Evolutionary conservation across 2,888 invertebrate genomes (phyloP).

Genomic region (Lobophora halterata): DNA sequence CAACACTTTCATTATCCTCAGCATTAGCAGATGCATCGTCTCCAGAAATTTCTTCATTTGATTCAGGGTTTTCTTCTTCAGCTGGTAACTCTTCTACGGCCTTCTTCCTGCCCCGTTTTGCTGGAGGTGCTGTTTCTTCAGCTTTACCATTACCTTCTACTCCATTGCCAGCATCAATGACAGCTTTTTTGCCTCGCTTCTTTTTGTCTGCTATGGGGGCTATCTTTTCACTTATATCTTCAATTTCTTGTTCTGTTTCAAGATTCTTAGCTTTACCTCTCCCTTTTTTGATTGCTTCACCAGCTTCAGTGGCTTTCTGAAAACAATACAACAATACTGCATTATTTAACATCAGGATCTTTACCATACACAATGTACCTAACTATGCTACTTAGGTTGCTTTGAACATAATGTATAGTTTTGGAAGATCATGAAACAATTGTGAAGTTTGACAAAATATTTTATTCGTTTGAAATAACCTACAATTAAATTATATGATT

Average conservation of each 20-base stretch:
- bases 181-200: slow-evolving; percentile 60
- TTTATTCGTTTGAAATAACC: no score
- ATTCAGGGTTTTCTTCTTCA: slow-evolving; percentile 38
- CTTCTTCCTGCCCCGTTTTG: slow-evolving; percentile 65
- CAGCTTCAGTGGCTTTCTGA: slow-evolving; percentile 65
- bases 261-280: slow-evolving; percentile 60
- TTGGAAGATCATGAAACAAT: no score
- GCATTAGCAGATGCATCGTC: slow-evolving; percentile 47
- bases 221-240: slow-evolving; percentile 31
- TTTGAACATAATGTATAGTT: no score
- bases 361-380: no score
- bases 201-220: slow-evolving; percentile 44
- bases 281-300: slow-evolving; percentile 62
- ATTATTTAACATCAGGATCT: background rate
- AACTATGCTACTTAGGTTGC: no score
- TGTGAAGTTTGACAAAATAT: no score
- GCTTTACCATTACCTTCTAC: slow-evolving; percentile 44
- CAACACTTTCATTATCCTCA: slow-evolving; percentile 44
- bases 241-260: slow-evolving; percentile 38
- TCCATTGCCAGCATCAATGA: slow-evolving; percentile 38
- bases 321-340: slow-evolving; percentile 28
- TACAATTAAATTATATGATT: no score
- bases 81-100: slow-evolving; percentile 43
- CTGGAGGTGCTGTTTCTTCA: slow-evolving; percentile 49
- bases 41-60: slow-evolving; percentile 51